Base-by-base conservation (phyloP, 2,888 invertebrate species). In the Polydrusus tereticollis region DNA sequence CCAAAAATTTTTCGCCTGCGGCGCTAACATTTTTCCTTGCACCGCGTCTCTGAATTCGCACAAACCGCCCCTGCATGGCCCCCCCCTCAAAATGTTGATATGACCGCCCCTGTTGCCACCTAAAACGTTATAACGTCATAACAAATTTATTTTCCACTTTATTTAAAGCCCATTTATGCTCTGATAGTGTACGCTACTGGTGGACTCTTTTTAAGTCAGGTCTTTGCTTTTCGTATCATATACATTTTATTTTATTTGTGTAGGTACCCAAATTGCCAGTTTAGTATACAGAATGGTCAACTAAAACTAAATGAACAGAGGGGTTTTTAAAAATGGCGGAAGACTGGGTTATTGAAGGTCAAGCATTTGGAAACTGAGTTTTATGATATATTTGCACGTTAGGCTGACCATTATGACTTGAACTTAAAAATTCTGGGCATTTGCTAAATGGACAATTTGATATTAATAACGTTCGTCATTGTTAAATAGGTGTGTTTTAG, bases 221-320 rank as follows among this genome's bases (percentile, higher is more conserved):
- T 62, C 71, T 45, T 41, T 60, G 66, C 66, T 71, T n/a, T n/a
- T n/a, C n/a, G n/a, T n/a, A 68, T 68, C 57, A 20, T 58, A 65
- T 57, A 63, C 55, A 68, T 72, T 72, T 72, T 72, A 72, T 67
- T 67, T 72, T 67, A 72, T 72, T 72, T 72, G 72, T 50, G 72
- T 72, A 72, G 68, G 72, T 64, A 63, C 72, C 68, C 59, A 69
- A 72, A 72, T 69, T 72, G 72, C 68, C 72, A 72, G 58, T 68
- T 72, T 52, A 63, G 68, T 62, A 69, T 72, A 72, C 68, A 57
- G 68, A 64, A 63, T 69, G 68, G 63, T 72, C 57, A 23, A 63
- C 62, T 68, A 64, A 72, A 69, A 72, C 36, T 68, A 68, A 69
- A 64, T 68, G 65, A 70, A 59, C 65, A 65, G 41, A 36, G 65